Evolutionary conservation across 2,797 vertebrate species (phyloP).

Genomic region (Phalanger gymnotis): DNA sequence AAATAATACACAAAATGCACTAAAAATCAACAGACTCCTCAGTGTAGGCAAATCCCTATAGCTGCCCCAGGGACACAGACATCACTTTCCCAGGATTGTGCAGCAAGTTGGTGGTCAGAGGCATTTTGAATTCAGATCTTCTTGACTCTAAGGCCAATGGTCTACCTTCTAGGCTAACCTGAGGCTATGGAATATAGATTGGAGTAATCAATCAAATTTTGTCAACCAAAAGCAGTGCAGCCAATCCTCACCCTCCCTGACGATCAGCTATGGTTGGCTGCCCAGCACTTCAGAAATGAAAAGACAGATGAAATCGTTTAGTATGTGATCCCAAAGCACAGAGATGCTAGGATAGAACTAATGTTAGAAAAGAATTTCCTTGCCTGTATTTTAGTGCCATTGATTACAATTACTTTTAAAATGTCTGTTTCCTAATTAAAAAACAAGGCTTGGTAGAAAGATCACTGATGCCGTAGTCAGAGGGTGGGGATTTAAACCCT

Average conservation of each 20-base stretch:
- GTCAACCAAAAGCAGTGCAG: slow-evolving; percentile 1
- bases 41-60: not conserved
- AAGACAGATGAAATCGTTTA: slow-evolving; percentile 26
- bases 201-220: slow-evolving; percentile 4
- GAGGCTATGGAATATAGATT: not conserved
- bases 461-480: not conserved
- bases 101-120: not conserved
- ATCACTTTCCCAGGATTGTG: not conserved
- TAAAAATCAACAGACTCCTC: not conserved
- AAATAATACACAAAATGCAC: not conserved
- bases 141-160: not conserved
- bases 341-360: slow-evolving; percentile 30
- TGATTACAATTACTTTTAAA: slow-evolving; percentile 15
- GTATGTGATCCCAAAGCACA: not conserved
- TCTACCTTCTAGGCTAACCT: not conserved
- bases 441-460: not conserved
- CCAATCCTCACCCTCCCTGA: not conserved
- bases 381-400: not conserved
- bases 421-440: slow-evolving; percentile 16
- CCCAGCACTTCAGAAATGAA: slow-evolving; percentile 26
- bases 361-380: not conserved
- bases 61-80: not conserved
- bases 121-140: not conserved
- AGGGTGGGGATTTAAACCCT: not conserved
- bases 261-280: slow-evolving; percentile 48